These are phyloP conservation scores for Bradypodion ventrale DNA, from an alignment of 2,797 vertebrate species.

Conservation along the genomic window DNA sequence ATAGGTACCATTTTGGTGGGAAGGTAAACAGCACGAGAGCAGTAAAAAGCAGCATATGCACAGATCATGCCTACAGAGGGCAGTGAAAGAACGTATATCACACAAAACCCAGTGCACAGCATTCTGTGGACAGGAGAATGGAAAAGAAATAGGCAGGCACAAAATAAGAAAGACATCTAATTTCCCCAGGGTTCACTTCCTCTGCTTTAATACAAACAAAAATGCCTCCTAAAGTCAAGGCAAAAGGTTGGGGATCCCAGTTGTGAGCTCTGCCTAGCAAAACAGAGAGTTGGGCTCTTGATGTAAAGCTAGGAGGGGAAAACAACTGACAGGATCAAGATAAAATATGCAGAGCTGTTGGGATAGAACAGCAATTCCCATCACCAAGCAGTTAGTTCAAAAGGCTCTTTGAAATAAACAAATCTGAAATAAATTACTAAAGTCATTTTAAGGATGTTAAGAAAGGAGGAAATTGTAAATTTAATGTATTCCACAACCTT, in stretches of 20 bases:
- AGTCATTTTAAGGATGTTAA: constrained; percentile 45
- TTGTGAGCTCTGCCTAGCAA: not conserved
- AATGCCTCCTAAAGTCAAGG: not conserved
- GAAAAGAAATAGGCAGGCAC: no score
- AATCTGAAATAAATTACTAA: constrained; percentile 43
- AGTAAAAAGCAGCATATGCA: no score
- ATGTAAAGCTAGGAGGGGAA: not conserved
- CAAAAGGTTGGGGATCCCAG: not conserved
- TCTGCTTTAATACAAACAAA: not conserved
- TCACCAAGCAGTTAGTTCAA: constrained; percentile 54
- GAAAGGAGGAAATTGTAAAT: constrained; percentile 72
- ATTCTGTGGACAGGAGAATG: no score
- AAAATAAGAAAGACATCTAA: no score
- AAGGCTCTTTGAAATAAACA: constrained; percentile 48
- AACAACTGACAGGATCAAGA: not conserved
- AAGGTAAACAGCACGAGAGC: no score
- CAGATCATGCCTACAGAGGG: no score
- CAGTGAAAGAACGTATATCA: no score
- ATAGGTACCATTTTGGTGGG: no score
- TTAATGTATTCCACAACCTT: constrained; percentile 62
- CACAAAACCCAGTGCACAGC: no score
- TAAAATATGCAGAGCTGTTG: not conserved
- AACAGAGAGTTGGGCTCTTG: not conserved
- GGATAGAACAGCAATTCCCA: constrained; percentile 31
- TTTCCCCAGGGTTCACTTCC: no score